Percentiles rank a stretch among this genome's conserved stretches.
Evolutionary conservation across 1,140 invertebrate species (phyloP).

Genomic region (Penaeus japonicus): DNA sequence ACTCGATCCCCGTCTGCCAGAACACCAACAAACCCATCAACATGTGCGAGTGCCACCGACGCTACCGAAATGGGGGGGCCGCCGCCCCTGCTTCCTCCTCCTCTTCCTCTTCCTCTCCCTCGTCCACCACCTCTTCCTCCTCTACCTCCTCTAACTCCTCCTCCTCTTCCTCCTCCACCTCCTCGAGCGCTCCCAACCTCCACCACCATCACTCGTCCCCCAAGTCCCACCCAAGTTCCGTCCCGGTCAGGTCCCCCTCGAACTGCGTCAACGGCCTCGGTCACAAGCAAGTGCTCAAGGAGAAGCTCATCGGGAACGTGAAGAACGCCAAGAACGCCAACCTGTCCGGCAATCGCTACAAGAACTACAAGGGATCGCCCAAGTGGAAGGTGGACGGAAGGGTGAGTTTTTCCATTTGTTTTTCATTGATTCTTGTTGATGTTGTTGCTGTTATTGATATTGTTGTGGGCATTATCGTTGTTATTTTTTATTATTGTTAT

Average conservation of each 20-base stretch:
- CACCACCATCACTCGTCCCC: not conserved
- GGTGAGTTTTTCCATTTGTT: conserved; percentile 22
- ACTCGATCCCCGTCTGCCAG: not conserved
- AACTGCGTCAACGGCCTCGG: not conserved
- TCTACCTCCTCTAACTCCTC: not conserved
- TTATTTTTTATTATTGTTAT: too few species aligned
- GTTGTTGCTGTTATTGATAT: too few species aligned
- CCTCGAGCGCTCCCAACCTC: conserved; percentile 33
- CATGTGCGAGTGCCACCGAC: conserved; percentile 46
- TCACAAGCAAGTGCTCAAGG: not conserved
- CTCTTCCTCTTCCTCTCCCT: too few species aligned
- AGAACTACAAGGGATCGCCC: conserved; percentile 40
- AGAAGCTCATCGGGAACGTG: conserved; percentile 13
- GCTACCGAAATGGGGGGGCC: conserved; percentile 12
- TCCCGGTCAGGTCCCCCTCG: not conserved
- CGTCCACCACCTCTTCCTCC: too few species aligned
- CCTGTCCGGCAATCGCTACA: conserved; percentile 23
- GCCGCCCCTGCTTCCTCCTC: too few species aligned
- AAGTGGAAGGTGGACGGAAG: conserved; percentile 44
- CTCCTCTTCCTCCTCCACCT: not conserved
- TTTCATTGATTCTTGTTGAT: not conserved
- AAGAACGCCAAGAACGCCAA: conserved; percentile 28
- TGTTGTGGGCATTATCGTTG: too few species aligned
- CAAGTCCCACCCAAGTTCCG: not conserved
- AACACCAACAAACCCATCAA: not conserved